Evolutionary conservation across 2,888 invertebrate species (phyloP).

Genomic region (Ectemnius lituratus): DNA sequence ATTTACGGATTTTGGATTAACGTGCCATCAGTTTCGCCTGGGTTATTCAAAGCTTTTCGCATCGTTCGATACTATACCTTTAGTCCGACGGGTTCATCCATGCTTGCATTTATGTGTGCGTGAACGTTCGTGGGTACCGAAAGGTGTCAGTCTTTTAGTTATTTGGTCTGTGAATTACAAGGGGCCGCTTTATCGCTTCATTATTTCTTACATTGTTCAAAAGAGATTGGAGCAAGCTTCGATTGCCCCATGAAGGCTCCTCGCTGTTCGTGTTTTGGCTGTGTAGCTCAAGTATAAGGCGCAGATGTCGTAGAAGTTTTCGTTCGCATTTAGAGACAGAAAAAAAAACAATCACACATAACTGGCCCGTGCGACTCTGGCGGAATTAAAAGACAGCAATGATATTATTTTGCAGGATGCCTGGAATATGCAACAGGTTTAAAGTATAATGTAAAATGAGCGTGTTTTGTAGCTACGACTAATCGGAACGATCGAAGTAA

Average conservation of each 20-base stretch:
- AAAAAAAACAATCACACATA: conserved; percentile 20
- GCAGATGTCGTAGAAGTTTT: conserved; percentile 46
- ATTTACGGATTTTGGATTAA: background rate
- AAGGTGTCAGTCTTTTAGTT: background rate
- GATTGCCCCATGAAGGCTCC: background rate
- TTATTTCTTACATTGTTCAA: too few relatives aligned
- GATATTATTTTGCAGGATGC: conserved; percentile 61
- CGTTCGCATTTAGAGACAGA: conserved; percentile 54
- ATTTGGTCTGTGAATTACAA: background rate
- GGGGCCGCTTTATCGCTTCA: conserved; percentile 25
- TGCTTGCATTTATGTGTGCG: conserved; percentile 9
- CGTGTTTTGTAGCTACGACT: conserved; percentile 37
- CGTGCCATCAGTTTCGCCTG: background rate
- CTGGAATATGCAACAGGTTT: conserved; percentile 60
- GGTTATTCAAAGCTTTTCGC: background rate
- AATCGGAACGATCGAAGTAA: conserved; percentile 18
- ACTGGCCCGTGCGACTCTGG: conserved; percentile 27
- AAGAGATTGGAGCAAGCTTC: background rate
- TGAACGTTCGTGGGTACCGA: background rate
- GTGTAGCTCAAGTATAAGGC: conserved; percentile 32
- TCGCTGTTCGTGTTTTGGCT: conserved; percentile 33
- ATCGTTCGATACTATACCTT: background rate
- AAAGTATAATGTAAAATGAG: conserved; percentile 56
- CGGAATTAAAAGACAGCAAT: conserved; percentile 49
- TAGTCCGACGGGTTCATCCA: background rate